Evolutionary conservation across 2,113 vertebrate genomes (phyloP).

Genomic region (Sarotherodon lohbergeri): DNA sequence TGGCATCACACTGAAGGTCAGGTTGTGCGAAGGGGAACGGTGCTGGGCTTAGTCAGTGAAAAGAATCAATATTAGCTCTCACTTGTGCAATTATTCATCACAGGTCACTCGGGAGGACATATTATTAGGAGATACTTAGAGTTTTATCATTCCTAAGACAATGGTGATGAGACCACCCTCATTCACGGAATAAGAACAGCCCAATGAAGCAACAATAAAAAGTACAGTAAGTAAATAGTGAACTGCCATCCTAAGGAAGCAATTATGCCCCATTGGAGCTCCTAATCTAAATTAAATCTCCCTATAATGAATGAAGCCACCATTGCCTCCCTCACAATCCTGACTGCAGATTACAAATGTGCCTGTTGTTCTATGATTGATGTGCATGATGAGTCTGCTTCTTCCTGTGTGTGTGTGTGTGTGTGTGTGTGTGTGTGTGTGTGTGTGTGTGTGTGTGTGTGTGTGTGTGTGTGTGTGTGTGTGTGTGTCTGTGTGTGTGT

Average conservation of each 20-base stretch:
- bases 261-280: constrained; percentile 51
- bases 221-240: constrained; percentile 59
- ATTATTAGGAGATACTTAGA: constrained; percentile 30
- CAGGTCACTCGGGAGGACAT: constrained; percentile 23
- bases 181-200: constrained; percentile 31
- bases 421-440: neutral
- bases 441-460: neutral
- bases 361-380: constrained; percentile 50
- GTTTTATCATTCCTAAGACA: constrained; percentile 32
- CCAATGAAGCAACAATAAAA: constrained; percentile 48
- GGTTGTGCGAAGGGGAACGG: neutral
- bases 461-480: neutral
- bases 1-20: constrained; percentile 24
- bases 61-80: constrained; percentile 34
- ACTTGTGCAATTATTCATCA: constrained; percentile 28
- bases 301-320: constrained; percentile 60
- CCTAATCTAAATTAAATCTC: constrained; percentile 75
- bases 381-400: constrained; percentile 26
- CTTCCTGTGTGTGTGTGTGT: neutral
- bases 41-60: constrained; percentile 15
- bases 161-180: constrained; percentile 37
- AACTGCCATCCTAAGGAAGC: constrained; percentile 49
- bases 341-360: constrained; percentile 52
- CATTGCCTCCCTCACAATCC: constrained; percentile 49
- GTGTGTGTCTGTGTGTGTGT: neutral